Percentiles rank a stretch among this genome's conserved stretches.
Conservation (phyloP, 2,113 vertebrate genomes). For the Calcarius ornatus region DNA sequence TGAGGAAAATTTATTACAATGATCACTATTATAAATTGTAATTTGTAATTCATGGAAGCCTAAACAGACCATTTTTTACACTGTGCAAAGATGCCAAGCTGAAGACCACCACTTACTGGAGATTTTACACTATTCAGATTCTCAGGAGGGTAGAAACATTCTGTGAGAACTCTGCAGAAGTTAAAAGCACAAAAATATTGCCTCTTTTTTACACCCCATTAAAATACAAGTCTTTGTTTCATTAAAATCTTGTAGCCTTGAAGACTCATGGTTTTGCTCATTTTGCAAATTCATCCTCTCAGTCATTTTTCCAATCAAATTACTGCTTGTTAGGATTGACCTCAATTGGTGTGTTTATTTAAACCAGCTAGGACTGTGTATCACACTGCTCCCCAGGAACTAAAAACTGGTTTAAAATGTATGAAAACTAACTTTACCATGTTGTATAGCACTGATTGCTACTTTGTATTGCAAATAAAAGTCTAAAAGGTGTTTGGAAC, state of each 20-base stretch:
- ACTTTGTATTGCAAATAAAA: not conserved
- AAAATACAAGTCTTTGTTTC: not conserved
- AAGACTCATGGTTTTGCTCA: not conserved
- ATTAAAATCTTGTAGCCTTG: not conserved
- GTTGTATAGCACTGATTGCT: not conserved
- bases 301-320: not conserved
- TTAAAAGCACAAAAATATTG: not conserved
- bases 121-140: not conserved
- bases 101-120: not conserved
- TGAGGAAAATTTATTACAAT: not conserved
- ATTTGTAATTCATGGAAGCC: not conserved
- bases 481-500: not conserved
- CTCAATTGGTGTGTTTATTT: not conserved
- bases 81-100: not conserved
- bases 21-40: not conserved
- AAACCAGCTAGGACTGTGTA: not conserved
- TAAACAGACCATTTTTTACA: not conserved
- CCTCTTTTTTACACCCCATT: not conserved
- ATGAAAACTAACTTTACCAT: not conserved
- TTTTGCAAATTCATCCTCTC: not conserved
- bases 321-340: not conserved
- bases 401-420: not conserved
- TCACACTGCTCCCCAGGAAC: not conserved
- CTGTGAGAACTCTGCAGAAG: not conserved
- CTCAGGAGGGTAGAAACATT: not conserved